Conservation (phyloP, 1,140 invertebrate species). For the Drosophila mauritiana region DNA sequence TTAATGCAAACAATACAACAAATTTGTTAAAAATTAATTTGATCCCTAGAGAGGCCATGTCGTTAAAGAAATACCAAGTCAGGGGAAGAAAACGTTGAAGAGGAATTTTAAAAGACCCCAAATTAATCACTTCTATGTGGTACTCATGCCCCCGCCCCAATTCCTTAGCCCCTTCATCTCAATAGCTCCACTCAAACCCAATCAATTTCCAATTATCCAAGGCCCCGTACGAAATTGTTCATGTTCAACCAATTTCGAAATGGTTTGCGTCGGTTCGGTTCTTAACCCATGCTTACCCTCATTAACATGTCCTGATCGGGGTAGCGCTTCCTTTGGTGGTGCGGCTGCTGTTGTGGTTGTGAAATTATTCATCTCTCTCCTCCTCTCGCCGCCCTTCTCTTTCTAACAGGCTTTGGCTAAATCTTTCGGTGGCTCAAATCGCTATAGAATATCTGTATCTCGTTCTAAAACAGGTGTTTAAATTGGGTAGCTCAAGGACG, state of each 20-base stretch:
- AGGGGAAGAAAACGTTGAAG: background rate
- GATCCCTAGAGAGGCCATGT: background rate
- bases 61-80: slow-evolving; percentile 1
- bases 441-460: background rate
- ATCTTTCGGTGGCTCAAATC: slow-evolving; percentile 1
- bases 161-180: background rate
- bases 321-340: slow-evolving; percentile 74
- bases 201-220: slow-evolving; percentile 61
- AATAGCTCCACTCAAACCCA: slow-evolving; percentile 24
- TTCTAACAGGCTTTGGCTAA: background rate
- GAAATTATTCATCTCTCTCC: slow-evolving; percentile 79
- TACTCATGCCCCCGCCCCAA: background rate
- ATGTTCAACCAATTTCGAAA: slow-evolving; percentile 45
- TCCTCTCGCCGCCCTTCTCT: slow-evolving; percentile 1
- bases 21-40: background rate
- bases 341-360: slow-evolving; percentile 76
- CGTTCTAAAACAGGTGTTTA: slow-evolving; percentile 68
- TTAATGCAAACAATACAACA: background rate
- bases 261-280: slow-evolving; percentile 10
- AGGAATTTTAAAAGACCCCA: slow-evolving; percentile 14
- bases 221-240: slow-evolving; percentile 40
- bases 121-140: slow-evolving; percentile 36
- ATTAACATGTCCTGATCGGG: slow-evolving; percentile 81
- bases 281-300: slow-evolving; percentile 69
- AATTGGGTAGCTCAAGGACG: slow-evolving; percentile 68